A percentile compares a stretch with the other conserved stretches of the same genome.
Conservation (phyloP, 2,888 invertebrate genomes). For the Ornithoptera alexandrae region DNA sequence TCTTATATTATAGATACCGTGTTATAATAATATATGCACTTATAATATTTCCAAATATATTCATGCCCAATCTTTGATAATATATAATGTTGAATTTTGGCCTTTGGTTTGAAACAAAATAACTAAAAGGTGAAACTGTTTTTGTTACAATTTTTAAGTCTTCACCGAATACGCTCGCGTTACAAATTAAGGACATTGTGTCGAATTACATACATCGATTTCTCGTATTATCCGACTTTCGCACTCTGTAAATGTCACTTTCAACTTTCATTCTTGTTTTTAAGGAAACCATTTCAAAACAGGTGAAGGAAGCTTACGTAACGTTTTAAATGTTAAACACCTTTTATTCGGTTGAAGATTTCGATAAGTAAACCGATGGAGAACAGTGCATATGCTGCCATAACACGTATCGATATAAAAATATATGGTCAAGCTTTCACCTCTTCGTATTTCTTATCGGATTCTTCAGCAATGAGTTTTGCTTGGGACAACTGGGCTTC, state of each 20-base stretch:
- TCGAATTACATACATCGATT: constrained; percentile 24
- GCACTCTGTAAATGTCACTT: constrained; percentile 23
- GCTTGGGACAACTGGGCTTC: constrained; percentile 99
- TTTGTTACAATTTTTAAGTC: constrained; percentile 20
- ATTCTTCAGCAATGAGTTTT: constrained; percentile 99
- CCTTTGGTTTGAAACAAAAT: background rate
- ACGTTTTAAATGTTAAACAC: background rate
- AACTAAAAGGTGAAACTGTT: constrained; percentile 10
- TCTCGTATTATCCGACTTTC: constrained; percentile 17
- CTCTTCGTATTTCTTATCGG: constrained; percentile 99
- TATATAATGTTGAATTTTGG: background rate
- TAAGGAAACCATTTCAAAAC: background rate
- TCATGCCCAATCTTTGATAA: background rate
- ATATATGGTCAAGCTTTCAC: constrained; percentile 77
- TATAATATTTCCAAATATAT: background rate
- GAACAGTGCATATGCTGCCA: background rate
- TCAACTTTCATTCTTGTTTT: constrained; percentile 17
- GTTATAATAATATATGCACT: constrained; percentile 13
- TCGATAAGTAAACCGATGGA: background rate
- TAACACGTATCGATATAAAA: constrained; percentile 11
- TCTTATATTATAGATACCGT: background rate
- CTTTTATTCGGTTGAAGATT: background rate
- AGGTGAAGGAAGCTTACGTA: constrained; percentile 16
- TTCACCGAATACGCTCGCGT: constrained; percentile 18
- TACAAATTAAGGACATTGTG: constrained; percentile 25